Conservation (phyloP, 2,888 invertebrate species). For the Gnatocerus cornutus region DNA sequence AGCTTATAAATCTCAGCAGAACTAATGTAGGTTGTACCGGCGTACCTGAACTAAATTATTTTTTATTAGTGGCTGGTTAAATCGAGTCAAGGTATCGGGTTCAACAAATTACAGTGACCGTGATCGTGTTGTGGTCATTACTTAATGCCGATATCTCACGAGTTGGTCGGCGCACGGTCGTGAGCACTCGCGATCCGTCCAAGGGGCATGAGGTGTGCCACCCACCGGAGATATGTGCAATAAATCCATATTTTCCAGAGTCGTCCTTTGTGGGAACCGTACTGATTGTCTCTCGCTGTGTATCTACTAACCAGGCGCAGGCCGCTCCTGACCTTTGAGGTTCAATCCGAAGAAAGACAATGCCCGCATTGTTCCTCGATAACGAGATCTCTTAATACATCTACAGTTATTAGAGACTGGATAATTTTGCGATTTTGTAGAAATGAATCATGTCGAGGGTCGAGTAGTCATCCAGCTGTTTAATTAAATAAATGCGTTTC, state of each 20-base stretch:
- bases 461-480: constrained; percentile 49
- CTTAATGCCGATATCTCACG: constrained; percentile 69
- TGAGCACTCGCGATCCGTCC: constrained; percentile 62
- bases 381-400: constrained; percentile 61
- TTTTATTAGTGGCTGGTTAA: constrained; percentile 66
- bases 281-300: constrained; percentile 56
- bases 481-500: constrained; percentile 59
- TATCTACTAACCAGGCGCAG: constrained; percentile 48
- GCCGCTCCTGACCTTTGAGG: constrained; percentile 59
- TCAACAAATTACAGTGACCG: constrained; percentile 69
- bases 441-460: constrained; percentile 41
- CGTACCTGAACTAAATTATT: constrained; percentile 62
- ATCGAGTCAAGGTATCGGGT: constrained; percentile 66
- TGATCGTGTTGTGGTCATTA: constrained; percentile 69
- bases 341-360: constrained; percentile 57
- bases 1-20: constrained; percentile 5
- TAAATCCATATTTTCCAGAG: constrained; percentile 68
- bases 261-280: constrained; percentile 64
- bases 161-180: constrained; percentile 54
- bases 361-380: constrained; percentile 65
- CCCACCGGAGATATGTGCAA: constrained; percentile 69
- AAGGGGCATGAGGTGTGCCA: constrained; percentile 68
- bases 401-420: constrained; percentile 52
- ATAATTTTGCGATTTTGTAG: constrained; percentile 40
- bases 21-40: constrained; percentile 11